Evolutionary conservation across 2,113 vertebrate species (phyloP).

Genomic region (Aegithalos caudatus): DNA sequence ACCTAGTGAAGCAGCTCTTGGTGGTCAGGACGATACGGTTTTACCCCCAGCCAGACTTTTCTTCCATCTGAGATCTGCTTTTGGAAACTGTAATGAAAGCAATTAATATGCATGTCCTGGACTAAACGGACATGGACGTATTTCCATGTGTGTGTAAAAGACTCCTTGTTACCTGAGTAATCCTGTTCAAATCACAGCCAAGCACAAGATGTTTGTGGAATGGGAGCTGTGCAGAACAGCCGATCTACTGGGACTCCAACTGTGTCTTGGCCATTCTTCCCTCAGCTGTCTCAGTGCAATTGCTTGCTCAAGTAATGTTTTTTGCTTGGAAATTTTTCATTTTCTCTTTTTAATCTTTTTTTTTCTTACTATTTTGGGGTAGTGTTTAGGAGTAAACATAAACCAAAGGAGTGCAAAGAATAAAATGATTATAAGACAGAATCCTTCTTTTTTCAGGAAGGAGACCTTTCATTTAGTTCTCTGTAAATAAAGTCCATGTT

Average conservation of each 20-base stretch:
- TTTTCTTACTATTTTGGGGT: neutral
- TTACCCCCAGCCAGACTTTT: neutral
- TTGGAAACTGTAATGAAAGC: neutral
- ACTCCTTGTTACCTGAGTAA: neutral
- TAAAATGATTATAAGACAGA: neutral
- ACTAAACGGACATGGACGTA: rapidly evolving
- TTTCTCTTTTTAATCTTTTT: neutral
- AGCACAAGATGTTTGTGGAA: neutral
- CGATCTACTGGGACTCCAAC: rapidly evolving
- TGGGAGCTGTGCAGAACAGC: neutral
- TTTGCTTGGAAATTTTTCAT: neutral
- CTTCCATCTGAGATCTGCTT: neutral
- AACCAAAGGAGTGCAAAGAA: neutral
- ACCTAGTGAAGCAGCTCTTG: neutral
- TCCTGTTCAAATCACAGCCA: neutral
- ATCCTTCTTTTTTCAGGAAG: neutral
- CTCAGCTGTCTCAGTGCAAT: neutral
- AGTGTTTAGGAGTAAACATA: neutral
- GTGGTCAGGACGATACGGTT: neutral
- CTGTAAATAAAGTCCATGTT: neutral
- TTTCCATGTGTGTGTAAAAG: rapidly evolving
- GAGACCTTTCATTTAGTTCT: neutral
- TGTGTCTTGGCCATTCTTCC: neutral
- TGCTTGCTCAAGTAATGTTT: neutral
- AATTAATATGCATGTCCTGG: neutral